Conservation (phyloP, 2,888 invertebrate species). For the Pseudococcus longispinus region DNA sequence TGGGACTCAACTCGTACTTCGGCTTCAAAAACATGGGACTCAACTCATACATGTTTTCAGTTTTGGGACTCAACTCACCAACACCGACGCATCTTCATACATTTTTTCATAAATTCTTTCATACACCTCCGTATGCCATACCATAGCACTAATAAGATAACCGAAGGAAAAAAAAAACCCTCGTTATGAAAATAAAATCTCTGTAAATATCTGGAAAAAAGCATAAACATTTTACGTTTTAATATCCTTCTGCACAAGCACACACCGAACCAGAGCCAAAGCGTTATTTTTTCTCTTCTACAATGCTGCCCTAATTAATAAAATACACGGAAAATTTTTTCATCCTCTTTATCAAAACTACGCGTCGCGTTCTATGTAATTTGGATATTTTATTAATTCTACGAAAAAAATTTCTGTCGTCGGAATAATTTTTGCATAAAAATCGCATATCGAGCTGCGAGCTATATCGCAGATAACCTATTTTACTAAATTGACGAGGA, state of each 20-base stretch:
- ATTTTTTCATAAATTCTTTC: background rate
- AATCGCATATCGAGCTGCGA: too few relatives aligned
- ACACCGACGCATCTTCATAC: background rate
- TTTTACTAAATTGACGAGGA: too few relatives aligned
- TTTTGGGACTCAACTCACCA: too few relatives aligned
- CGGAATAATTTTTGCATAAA: too few relatives aligned
- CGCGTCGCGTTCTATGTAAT: too few relatives aligned
- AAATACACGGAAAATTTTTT: conserved; percentile 1
- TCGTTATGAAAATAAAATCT: background rate
- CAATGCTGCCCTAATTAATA: conserved; percentile 28
- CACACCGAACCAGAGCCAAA: background rate
- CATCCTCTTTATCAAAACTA: background rate
- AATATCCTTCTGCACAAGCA: background rate
- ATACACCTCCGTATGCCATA: background rate
- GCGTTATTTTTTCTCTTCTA: background rate
- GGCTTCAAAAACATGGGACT: too few relatives aligned
- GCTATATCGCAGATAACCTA: too few relatives aligned
- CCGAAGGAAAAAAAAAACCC: background rate
- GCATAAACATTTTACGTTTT: conserved; percentile 16
- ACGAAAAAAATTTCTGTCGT: too few relatives aligned
- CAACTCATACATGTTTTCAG: too few relatives aligned
- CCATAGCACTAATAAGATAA: background rate
- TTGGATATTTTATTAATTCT: too few relatives aligned
- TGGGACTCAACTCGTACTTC: too few relatives aligned
- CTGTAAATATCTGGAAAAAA: background rate